These are phyloP conservation scores for Drosophila trapezifrons DNA, from an alignment of 1,140 invertebrate species.

Conservation along the genomic window DNA sequence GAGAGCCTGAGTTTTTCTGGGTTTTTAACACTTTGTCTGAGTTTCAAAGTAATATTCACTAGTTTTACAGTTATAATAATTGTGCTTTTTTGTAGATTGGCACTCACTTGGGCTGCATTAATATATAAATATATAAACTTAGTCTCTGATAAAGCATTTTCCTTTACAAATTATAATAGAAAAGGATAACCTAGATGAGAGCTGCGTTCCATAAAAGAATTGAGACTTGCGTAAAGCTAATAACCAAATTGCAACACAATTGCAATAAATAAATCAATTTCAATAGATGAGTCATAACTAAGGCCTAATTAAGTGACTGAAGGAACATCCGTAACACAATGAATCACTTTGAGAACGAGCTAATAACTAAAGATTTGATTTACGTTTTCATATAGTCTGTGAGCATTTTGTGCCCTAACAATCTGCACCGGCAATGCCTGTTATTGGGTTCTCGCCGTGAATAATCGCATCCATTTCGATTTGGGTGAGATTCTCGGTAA, in stretches of 20 bases:
- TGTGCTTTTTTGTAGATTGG: constrained; percentile 50
- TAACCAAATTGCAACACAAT: constrained; percentile 51
- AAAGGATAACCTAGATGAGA: constrained; percentile 23
- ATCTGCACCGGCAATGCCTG: constrained; percentile 70
- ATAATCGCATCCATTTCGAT: constrained; percentile 78
- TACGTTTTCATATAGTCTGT: constrained; percentile 19
- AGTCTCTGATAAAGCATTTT: constrained; percentile 17
- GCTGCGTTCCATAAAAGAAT: constrained; percentile 15
- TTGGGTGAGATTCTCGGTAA: constrained; percentile 66
- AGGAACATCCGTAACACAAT: constrained; percentile 72
- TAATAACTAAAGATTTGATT: constrained; percentile 23
- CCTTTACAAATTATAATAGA: neutral
- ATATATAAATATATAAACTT: constrained; percentile 8
- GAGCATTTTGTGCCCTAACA: constrained; percentile 50
- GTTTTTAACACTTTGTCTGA: constrained; percentile 21
- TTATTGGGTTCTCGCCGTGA: constrained; percentile 65
- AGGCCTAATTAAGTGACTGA: constrained; percentile 59
- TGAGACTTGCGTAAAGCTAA: constrained; percentile 57
- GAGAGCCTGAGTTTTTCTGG: constrained; percentile 54
- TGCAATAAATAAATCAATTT: constrained; percentile 29
- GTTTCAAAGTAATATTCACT: constrained; percentile 9
- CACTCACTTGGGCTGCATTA: constrained; percentile 32
- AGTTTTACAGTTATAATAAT: constrained; percentile 9
- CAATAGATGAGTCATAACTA: constrained; percentile 20
- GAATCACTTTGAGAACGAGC: constrained; percentile 31